Conservation (phyloP, 1,140 invertebrate genomes). For the Pomacea maculata region DNA sequence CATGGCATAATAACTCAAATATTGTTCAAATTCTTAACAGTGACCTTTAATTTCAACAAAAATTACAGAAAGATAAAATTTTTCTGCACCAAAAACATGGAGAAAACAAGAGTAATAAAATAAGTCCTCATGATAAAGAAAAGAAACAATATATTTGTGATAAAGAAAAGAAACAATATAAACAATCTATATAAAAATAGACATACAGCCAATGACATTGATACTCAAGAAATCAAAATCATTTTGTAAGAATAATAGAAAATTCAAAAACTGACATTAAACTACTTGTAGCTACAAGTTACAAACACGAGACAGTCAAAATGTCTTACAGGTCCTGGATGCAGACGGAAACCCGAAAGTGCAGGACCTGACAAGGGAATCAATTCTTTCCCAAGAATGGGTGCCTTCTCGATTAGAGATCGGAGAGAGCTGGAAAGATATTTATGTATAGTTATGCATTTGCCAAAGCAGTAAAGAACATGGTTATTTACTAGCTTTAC, state of each 20-base stretch:
- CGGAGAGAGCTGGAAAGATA: slow-evolving; percentile 83
- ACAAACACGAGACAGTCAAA: not conserved
- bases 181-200: no score
- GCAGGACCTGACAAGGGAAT: slow-evolving; percentile 86
- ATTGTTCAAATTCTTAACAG: not conserved
- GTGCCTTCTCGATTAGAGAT: slow-evolving; percentile 96
- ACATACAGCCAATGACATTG: no score
- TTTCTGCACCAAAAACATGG: not conserved
- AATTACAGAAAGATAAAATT: not conserved
- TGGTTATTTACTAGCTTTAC: no score
- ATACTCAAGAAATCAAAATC: no score
- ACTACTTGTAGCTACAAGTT: not conserved
- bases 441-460: not conserved
- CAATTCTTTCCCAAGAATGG: slow-evolving; percentile 94
- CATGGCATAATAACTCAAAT: not conserved
- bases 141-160: not conserved
- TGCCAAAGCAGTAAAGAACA: no score
- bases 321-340: slow-evolving; percentile 88
- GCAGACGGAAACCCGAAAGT: slow-evolving; percentile 91
- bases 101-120: not conserved
- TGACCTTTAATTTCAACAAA: not conserved
- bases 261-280: not conserved
- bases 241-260: no score
- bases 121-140: not conserved
- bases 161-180: not conserved